Conservation (phyloP, 2,888 invertebrate species). For the Poecilus cupreus region DNA sequence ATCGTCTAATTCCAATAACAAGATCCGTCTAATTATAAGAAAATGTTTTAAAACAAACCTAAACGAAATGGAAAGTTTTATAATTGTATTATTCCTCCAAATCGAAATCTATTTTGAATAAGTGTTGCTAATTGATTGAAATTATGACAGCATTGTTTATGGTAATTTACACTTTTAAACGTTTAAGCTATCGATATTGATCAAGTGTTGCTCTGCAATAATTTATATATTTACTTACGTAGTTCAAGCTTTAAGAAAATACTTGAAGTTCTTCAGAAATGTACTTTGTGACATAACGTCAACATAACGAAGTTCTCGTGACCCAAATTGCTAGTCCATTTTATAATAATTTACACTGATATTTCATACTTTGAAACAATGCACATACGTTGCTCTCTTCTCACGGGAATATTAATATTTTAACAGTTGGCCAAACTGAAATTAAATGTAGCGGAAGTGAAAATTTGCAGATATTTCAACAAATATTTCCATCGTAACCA, state of each 20-base stretch:
- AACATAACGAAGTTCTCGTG: slow-evolving; percentile 36
- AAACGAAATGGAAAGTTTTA: too few relatives aligned
- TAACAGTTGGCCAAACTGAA: slow-evolving; percentile 1
- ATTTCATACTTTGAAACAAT: background rate
- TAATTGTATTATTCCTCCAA: too few relatives aligned
- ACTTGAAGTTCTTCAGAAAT: background rate
- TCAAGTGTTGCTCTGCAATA: too few relatives aligned
- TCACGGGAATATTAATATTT: slow-evolving; percentile 11
- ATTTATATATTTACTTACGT: too few relatives aligned
- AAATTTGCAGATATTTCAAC: slow-evolving; percentile 3
- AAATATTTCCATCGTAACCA: background rate
- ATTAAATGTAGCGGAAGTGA: slow-evolving; percentile 15
- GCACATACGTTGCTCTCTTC: slow-evolving; percentile 1
- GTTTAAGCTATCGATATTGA: too few relatives aligned
- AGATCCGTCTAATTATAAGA: background rate
- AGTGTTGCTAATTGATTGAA: too few relatives aligned
- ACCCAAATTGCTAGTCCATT: slow-evolving; percentile 43
- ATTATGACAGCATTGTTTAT: too few relatives aligned
- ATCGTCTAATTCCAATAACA: background rate
- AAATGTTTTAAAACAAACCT: background rate
- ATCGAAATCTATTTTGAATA: too few relatives aligned
- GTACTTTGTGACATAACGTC: background rate
- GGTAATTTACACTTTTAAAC: too few relatives aligned
- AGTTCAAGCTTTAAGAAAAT: too few relatives aligned
- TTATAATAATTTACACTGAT: slow-evolving; percentile 32